Evolutionary conservation across 2,113 vertebrate genomes (phyloP).

Genomic region (Solea senegalensis): DNA sequence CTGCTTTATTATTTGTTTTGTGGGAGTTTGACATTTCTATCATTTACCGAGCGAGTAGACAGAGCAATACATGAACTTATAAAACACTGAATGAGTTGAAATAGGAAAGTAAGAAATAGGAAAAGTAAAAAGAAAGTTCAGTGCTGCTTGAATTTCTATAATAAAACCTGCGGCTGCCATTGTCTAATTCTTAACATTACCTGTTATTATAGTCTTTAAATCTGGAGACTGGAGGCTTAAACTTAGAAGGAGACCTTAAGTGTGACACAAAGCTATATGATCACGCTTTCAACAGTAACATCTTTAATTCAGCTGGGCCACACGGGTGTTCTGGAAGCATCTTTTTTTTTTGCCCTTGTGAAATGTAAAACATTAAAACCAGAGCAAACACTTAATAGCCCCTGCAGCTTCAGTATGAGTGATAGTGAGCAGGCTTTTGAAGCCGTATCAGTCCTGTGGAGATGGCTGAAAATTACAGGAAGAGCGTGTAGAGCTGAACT

Average conservation of each 20-base stretch:
- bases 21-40: neutral
- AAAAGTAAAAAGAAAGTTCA: neutral
- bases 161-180: neutral
- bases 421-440: conserved; percentile 56
- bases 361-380: conserved; percentile 49
- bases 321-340: conserved; percentile 45
- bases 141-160: conserved; percentile 1
- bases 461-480: conserved; percentile 63
- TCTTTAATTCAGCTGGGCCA: conserved; percentile 34
- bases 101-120: too few species aligned
- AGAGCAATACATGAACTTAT: neutral
- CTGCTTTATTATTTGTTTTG: neutral
- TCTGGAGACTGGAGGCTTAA: neutral
- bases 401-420: conserved; percentile 33
- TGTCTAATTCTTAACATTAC: neutral
- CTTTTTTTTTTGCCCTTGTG: conserved; percentile 35
- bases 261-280: conserved; percentile 15
- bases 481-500: conserved; percentile 53
- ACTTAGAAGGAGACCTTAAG: conserved; percentile 13
- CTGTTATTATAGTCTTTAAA: conserved; percentile 3
- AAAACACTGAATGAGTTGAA: too few species aligned
- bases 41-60: neutral
- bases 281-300: conserved; percentile 33
- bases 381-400: conserved; percentile 40
- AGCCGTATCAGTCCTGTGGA: conserved; percentile 49